These are phyloP conservation scores for Rhopalosiphum padi DNA, from an alignment of 1,140 invertebrate species.

Conservation along the genomic window DNA sequence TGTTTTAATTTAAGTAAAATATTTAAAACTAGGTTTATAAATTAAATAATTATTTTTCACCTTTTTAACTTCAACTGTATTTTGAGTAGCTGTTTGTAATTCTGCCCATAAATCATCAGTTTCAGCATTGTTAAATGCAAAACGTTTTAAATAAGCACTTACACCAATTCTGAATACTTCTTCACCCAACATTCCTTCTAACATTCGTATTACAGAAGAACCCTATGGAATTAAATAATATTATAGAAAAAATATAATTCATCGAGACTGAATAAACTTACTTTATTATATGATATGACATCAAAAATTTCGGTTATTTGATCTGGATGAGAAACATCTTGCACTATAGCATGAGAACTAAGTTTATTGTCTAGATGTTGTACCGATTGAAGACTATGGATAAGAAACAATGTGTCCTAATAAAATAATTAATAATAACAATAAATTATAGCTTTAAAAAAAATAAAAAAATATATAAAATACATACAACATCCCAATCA, in stretches of 20 bases:
- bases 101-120: slow-evolving; percentile 77
- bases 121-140: slow-evolving; percentile 77
- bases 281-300: slow-evolving; percentile 90
- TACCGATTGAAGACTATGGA: slow-evolving; percentile 71
- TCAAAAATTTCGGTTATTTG: slow-evolving; percentile 94
- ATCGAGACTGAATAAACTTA: slow-evolving; percentile 63
- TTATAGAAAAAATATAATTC: background rate
- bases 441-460: background rate
- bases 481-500: slow-evolving; percentile 82
- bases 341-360: slow-evolving; percentile 87
- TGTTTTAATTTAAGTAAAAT: background rate
- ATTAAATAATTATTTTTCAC: background rate
- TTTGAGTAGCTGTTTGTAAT: slow-evolving; percentile 41
- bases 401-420: slow-evolving; percentile 59
- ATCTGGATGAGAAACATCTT: slow-evolving; percentile 81
- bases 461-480: background rate
- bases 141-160: slow-evolving; percentile 75
- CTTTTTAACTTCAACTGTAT: slow-evolving; percentile 52
- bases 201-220: slow-evolving; percentile 86
- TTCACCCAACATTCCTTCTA: slow-evolving; percentile 81
- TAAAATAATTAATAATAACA: slow-evolving; percentile 30
- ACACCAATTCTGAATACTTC: slow-evolving; percentile 78
- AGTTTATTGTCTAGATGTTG: slow-evolving; percentile 79
- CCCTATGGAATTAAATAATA: slow-evolving; percentile 69
- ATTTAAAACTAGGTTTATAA: background rate